Base-by-base conservation (phyloP, 2,888 invertebrate species). In the Drosophila greeni region DNA sequence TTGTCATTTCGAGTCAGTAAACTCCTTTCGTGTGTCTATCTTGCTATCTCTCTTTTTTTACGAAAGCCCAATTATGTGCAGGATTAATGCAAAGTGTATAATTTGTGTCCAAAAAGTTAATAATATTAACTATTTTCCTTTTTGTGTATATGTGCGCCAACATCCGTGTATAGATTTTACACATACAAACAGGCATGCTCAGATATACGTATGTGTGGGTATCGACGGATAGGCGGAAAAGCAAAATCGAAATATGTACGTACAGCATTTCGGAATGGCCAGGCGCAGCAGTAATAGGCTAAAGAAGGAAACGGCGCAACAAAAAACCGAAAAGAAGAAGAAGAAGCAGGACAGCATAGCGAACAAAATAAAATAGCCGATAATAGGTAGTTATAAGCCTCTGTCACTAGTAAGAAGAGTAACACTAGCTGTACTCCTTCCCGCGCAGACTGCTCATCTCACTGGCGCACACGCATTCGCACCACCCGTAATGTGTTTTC, bases 281-380 rank as follows among this genome's bases (percentile, higher is more conserved):
- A 77, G 78, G 72, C 78, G 66, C 74, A 81, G 74, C 66, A 75
- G 73, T 76, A 82, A 82, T 81, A 80, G 75, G 81, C 72, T 75
- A 81, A 82, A 81, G 71, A 42, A 73, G 74, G 79, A 76, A 54
- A 59, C 24, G 64, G 51, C 12, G 67, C 55, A 56, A 60, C 54
- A 61, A 53, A 54, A 66, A 53, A 52, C 75, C 57, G 20, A 20
- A 54, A 26, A 53, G 55, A 56, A 51, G 52, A 72, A 75, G 49
- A 72, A 75, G 74, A 74, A 83, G 79, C 69, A 60, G 58, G 36
- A 29, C 24, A 73, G 54, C 43, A 34, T 16, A 34, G 74, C 49
- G 76, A 80, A 78, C 80, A 80, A 80, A 82, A 80, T 83, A 80
- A 79, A 80, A 76, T 79, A 75, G 79, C 76, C 80, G 74, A 84